phyloP scores from a whole-genome alignment of 1,140 invertebrate genomes.

The Chironomus striatipennis region DNA sequence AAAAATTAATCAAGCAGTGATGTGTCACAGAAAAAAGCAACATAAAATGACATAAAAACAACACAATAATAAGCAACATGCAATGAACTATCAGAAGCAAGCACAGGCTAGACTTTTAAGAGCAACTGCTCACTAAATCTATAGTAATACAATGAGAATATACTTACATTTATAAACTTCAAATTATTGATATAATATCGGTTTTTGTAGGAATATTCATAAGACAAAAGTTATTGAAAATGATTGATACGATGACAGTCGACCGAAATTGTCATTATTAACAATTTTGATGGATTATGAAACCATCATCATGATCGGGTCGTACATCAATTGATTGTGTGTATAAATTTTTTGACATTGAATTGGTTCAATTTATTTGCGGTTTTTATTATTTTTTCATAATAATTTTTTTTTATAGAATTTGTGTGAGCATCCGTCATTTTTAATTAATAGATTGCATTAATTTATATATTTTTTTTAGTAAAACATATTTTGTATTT shows the following conservation, averaged over 20 bases:
- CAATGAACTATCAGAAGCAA: too few relatives aligned
- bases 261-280: neutral
- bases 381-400: too few relatives aligned
- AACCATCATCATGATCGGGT: neutral
- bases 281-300: too few relatives aligned
- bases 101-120: too few relatives aligned
- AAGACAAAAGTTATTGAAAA: neutral
- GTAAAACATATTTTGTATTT: neutral
- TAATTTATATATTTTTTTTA: neutral
- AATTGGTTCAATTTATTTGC: neutral
- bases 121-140: too few relatives aligned
- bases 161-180: constrained; percentile 25
- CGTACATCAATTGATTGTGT: neutral
- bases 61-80: neutral
- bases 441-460: neutral
- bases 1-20: neutral
- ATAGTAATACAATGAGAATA: constrained; percentile 9
- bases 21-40: neutral
- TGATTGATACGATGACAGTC: neutral
- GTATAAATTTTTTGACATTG: neutral
- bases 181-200: constrained; percentile 21
- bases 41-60: neutral
- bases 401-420: constrained; percentile 1
- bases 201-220: neutral
- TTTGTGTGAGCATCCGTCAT: neutral